phyloP scores from a whole-genome alignment of 2,888 invertebrate genomes.

The Calameuta idolon region DNA sequence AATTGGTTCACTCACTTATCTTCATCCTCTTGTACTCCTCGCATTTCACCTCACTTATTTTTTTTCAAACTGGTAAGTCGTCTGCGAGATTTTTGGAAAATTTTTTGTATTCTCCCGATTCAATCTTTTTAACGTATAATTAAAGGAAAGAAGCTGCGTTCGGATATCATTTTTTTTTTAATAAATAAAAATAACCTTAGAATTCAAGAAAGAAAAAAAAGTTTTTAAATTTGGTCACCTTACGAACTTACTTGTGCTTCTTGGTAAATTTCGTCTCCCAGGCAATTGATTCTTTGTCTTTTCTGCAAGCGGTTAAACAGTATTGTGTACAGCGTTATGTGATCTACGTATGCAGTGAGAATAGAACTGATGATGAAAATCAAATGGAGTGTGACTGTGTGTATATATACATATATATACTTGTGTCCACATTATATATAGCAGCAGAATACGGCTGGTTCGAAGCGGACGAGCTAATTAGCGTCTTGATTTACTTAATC shows the following conservation, averaged over 20 bases:
- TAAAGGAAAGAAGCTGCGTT: background rate
- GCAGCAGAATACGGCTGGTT: conserved; percentile 10
- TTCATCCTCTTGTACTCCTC: conserved; percentile 9
- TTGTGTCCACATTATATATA: background rate
- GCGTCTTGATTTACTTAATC: conserved; percentile 68
- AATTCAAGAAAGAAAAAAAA: background rate
- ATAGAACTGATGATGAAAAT: background rate
- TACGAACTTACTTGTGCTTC: background rate
- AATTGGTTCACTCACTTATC: conserved; percentile 1
- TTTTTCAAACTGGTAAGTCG: background rate
- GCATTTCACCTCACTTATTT: conserved; percentile 24
- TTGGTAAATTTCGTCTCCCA: background rate
- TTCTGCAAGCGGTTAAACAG: background rate
- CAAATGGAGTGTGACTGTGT: no score
- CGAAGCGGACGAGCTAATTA: conserved; percentile 62
- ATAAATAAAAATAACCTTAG: background rate
- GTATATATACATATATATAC: background rate
- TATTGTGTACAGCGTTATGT: background rate
- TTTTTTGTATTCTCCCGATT: conserved; percentile 18
- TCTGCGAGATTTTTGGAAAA: conserved; percentile 18
- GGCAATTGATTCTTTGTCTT: background rate
- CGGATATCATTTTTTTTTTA: background rate
- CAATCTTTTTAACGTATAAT: background rate
- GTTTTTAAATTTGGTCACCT: background rate
- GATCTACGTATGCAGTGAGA: background rate